Evolutionary conservation across 2,888 invertebrate species (phyloP).

Genomic region (Dryadula phaetusa): DNA sequence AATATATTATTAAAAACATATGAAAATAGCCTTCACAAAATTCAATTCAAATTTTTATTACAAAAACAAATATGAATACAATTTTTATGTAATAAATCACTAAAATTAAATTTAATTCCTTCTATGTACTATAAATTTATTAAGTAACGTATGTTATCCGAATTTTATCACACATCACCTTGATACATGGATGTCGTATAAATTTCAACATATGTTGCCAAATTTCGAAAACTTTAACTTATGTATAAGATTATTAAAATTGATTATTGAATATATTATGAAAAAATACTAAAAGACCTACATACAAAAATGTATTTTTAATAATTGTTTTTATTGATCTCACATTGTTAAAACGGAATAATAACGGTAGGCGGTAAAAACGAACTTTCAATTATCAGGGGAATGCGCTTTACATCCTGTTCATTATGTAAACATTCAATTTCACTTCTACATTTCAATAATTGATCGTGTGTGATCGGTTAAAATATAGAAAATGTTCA

Average conservation of each 20-base stretch:
- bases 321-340: neutral
- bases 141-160: too few species aligned
- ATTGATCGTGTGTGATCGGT: neutral
- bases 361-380: neutral
- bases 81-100: too few species aligned
- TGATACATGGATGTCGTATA: too few species aligned
- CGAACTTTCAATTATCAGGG: conserved; percentile 10
- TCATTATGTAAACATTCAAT: conserved; percentile 8
- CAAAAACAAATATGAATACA: too few species aligned
- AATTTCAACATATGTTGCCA: neutral
- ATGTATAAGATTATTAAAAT: neutral
- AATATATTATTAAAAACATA: too few species aligned
- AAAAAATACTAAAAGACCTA: neutral
- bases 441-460: neutral
- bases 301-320: neutral
- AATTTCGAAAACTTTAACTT: neutral
- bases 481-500: neutral
- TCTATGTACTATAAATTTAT: too few species aligned
- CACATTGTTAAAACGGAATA: conserved; percentile 2
- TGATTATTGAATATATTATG: neutral
- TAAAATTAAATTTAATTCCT: too few species aligned
- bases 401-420: conserved; percentile 23
- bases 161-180: too few species aligned
- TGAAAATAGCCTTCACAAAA: too few species aligned
- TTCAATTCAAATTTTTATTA: too few species aligned